Conservation (phyloP, 2,888 invertebrate species). For the Lasioglossum oenotherae region DNA sequence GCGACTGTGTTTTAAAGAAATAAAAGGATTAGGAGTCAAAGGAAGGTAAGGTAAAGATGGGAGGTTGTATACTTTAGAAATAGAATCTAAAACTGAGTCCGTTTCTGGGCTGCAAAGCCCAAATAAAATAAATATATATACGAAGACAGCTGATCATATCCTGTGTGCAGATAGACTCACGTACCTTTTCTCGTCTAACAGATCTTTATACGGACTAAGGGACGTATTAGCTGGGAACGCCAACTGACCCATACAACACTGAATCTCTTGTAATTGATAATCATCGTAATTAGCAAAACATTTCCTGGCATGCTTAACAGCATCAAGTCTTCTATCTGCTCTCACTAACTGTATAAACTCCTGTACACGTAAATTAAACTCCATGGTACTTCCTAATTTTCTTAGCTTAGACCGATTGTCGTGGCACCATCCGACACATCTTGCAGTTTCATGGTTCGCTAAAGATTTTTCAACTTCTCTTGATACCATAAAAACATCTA, state of each 20-base stretch:
- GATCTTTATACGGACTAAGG: constrained; percentile 88
- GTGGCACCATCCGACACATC: constrained; percentile 97
- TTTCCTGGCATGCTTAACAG: constrained; percentile 97
- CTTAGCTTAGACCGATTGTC: constrained; percentile 98
- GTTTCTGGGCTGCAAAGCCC: too few species aligned
- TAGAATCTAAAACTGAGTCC: too few species aligned
- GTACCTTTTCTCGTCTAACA: constrained; percentile 87
- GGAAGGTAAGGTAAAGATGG: neutral
- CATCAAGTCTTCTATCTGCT: constrained; percentile 93
- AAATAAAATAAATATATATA: neutral
- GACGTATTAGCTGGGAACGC: constrained; percentile 94
- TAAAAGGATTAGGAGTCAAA: neutral
- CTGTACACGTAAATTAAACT: constrained; percentile 96
- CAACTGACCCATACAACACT: constrained; percentile 97
- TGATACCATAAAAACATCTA: constrained; percentile 93
- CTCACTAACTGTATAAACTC: constrained; percentile 98
- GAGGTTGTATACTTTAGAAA: too few species aligned
- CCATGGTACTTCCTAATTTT: constrained; percentile 97
- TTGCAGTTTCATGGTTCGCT: constrained; percentile 91
- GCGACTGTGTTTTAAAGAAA: neutral
- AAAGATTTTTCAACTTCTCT: constrained; percentile 95
- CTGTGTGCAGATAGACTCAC: neutral
- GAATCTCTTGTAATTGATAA: constrained; percentile 93
- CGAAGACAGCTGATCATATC: neutral
- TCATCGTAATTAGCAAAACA: constrained; percentile 95